These are phyloP conservation scores for Heliocidaris erythrogramma DNA, from an alignment of 35 echinoderm and acorn worm species.

Conservation along the genomic window DNA sequence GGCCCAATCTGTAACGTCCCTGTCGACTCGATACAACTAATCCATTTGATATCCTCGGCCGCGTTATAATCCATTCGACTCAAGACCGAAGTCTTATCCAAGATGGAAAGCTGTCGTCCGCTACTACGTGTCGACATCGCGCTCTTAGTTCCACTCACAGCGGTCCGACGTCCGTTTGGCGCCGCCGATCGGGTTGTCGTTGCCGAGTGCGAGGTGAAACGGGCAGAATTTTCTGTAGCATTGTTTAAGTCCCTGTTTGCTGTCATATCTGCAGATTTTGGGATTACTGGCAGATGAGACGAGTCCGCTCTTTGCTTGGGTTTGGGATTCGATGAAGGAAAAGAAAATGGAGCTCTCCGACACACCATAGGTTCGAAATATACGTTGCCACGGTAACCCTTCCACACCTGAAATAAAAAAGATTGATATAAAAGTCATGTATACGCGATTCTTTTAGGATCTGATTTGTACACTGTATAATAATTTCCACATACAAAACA, in stretches of 20 bases:
- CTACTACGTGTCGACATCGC: conserved; percentile 17
- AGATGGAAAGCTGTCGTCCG: conserved; percentile 66
- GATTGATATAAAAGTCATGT: not conserved
- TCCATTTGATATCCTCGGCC: conserved; percentile 82
- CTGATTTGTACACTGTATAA: no score
- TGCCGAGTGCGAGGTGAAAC: conserved; percentile 18
- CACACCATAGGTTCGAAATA: conserved; percentile 91
- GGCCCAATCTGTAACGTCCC: conserved; percentile 71
- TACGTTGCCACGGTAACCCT: conserved; percentile 88
- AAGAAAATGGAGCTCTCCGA: conserved; percentile 41
- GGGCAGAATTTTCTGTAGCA: not conserved
- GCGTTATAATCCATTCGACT: conserved; percentile 73
- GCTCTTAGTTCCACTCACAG: conserved; percentile 4
- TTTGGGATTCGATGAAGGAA: not conserved
- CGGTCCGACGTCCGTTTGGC: not conserved
- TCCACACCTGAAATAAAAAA: conserved; percentile 78
- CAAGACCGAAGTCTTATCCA: conserved; percentile 74
- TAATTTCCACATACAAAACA: no score
- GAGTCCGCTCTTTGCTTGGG: not conserved
- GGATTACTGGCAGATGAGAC: not conserved
- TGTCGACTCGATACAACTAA: conserved; percentile 73
- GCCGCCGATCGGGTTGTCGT: conserved; percentile 2
- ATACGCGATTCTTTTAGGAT: no score
- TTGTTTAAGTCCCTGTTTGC: not conserved
- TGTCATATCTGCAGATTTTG: not conserved